These are phyloP conservation scores for Oryzias dopingdopingensis DNA, from an alignment of 2,797 vertebrate genomes.

Conservation along the genomic window DNA sequence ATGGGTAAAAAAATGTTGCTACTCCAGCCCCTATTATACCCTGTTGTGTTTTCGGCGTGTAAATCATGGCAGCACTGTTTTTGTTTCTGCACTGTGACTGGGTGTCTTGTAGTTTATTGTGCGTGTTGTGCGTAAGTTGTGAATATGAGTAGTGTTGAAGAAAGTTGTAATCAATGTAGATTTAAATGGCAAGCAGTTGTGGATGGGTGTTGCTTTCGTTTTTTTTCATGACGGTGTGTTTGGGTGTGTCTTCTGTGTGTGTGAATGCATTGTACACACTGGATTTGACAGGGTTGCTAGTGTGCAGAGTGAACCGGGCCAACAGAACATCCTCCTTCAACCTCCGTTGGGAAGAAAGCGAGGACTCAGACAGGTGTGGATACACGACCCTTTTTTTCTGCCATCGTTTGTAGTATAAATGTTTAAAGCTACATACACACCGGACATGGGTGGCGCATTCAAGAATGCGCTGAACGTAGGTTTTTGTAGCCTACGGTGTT, in stretches of 20 bases:
- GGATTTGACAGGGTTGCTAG: slow-evolving; percentile 88
- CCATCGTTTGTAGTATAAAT: too few species aligned
- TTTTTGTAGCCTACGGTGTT: too few species aligned
- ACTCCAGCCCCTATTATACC: slow-evolving; percentile 69
- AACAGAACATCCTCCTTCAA: slow-evolving; percentile 93
- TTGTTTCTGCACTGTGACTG: slow-evolving; percentile 51
- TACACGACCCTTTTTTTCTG: neutral
- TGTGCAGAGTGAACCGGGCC: slow-evolving; percentile 96
- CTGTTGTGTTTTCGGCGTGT: slow-evolving; percentile 68
- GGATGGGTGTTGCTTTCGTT: neutral
- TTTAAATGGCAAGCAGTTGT: slow-evolving; percentile 10
- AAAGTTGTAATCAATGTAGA: slow-evolving; percentile 12
- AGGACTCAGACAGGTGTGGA: slow-evolving; percentile 89
- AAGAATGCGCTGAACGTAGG: too few species aligned
- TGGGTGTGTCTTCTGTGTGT: slow-evolving; percentile 16
- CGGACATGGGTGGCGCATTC: too few species aligned
- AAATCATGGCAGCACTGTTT: slow-evolving; percentile 59
- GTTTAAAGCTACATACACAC: too few species aligned
- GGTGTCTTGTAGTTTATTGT: slow-evolving; percentile 47
- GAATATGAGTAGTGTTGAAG: slow-evolving; percentile 41
- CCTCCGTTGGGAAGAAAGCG: slow-evolving; percentile 92
- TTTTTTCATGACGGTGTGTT: neutral
- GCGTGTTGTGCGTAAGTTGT: slow-evolving; percentile 45
- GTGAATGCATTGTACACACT: slow-evolving; percentile 11
- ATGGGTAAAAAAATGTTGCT: slow-evolving; percentile 42